Base-by-base conservation (phyloP, 2,888 invertebrate genomes). In the Apamea monoglypha region DNA sequence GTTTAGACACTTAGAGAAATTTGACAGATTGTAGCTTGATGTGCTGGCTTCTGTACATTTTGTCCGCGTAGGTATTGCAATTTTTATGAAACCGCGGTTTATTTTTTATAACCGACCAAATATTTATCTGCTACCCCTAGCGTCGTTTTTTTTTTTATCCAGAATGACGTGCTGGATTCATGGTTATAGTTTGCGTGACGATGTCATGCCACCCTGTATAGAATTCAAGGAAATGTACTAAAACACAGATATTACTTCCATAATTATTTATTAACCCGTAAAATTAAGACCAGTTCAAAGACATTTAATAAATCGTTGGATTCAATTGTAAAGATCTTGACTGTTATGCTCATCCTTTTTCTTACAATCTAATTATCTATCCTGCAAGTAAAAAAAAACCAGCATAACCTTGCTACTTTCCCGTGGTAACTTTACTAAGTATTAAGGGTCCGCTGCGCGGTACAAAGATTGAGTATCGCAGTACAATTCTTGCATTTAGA, bases 191-290 rank as follows among this genome's bases (percentile, higher is more conserved):
- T 2, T 16, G 29, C n/a, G 16, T 5, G 14, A 29, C 14, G 14
- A n/a, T 14, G n/a, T n/a, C 59, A 6, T 40, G n/a, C 59, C 5
- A 2, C 16, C 2, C 7, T 29, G 29, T 29, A 59, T 61, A 32
- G 21, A 32, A 21, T 47, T 29, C 1, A n/a, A 44, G 44, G 12
- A 47, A 18, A 59, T 32, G 0, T 0, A 82, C 25, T 47, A 29
- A 81, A 84, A 53, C 5, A 70, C 25, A 61, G 18, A 36, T 10
- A 72, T 68, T 18, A 29, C 18, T 68, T 80, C 7, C 16, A 72
- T 44, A 12, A 47, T 68, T 72, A 67, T 82, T 84, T 84, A 82
- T 84, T 81, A 44, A 53, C 47, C 70, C 32, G 59, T 61, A 67
- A 70, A 67, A 79, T 71, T 47, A 50, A 69, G 21, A 72, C n/a